Evolutionary conservation across 2,113 vertebrate species (phyloP).

Genomic region (Meriones unguiculatus): DNA sequence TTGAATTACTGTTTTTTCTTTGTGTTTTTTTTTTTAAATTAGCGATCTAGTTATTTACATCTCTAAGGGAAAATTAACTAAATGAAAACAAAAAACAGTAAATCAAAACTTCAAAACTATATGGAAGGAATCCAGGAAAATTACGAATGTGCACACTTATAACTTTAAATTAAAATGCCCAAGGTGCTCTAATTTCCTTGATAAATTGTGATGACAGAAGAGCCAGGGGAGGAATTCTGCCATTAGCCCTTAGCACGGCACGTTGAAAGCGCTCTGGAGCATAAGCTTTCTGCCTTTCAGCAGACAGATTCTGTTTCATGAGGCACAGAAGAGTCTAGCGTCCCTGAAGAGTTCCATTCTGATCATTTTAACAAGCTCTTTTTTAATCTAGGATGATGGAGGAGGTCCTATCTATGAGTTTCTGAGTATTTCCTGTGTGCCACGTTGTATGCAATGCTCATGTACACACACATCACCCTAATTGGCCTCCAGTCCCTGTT

Average conservation of each 20-base stretch:
- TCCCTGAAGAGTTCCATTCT: neutral
- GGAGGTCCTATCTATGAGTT: neutral
- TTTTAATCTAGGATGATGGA: neutral
- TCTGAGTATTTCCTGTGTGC: accelerated
- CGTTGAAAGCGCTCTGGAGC: neutral
- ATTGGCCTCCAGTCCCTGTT: neutral
- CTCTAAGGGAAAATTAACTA: slow-evolving; percentile 3
- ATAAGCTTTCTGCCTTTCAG: neutral
- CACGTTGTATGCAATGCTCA: neutral
- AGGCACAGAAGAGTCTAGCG: neutral
- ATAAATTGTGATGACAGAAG: neutral
- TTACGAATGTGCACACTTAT: neutral
- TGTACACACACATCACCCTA: accelerated
- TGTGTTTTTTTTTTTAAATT: neutral
- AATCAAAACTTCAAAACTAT: neutral
- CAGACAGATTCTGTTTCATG: neutral
- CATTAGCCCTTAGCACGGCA: neutral
- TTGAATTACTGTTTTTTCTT: neutral
- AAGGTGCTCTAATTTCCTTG: neutral
- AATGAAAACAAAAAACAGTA: slow-evolving; percentile 14
- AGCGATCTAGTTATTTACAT: slow-evolving; percentile 40
- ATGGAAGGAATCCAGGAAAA: slow-evolving; percentile 45
- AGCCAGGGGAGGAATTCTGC: neutral
- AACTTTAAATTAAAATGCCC: slow-evolving; percentile 20
- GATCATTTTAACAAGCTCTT: neutral